A percentile compares a stretch with the other conserved stretches of the same genome.
phyloP scores from a whole-genome alignment of 2,113 vertebrate species.

The Petromus typicus region DNA sequence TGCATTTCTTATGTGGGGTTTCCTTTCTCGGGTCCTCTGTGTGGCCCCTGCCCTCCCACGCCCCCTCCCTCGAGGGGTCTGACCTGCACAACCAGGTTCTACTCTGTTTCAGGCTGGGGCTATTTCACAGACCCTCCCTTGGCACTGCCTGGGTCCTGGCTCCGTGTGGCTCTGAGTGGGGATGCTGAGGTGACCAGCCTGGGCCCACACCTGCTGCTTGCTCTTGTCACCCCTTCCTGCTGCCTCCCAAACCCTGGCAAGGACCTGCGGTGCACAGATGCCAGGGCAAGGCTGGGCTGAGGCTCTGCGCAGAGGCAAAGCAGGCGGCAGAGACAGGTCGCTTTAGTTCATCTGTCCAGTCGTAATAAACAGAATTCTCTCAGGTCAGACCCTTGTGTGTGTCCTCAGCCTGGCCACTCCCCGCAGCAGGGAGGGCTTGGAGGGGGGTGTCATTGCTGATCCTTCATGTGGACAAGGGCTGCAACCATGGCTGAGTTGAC shows the following conservation, averaged over 20 bases:
- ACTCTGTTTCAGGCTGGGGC: constrained; percentile 49
- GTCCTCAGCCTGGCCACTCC: constrained; percentile 15
- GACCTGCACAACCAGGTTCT: not conserved
- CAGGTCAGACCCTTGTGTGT: constrained; percentile 79
- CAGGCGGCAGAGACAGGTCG: constrained; percentile 28
- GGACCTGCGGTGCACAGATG: not conserved
- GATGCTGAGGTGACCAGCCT: constrained; percentile 63
- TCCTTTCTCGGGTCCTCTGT: constrained; percentile 73
- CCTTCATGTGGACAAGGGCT: no score
- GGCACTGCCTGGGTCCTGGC: constrained; percentile 67
- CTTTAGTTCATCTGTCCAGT: constrained; percentile 89
- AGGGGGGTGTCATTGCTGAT: not conserved
- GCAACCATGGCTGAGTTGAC: not conserved
- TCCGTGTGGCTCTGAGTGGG: constrained; percentile 60
- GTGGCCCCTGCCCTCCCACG: constrained; percentile 48
- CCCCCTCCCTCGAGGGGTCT: constrained; percentile 75
- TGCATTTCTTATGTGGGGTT: constrained; percentile 70
- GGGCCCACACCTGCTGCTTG: constrained; percentile 78
- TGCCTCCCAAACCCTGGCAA: not conserved
- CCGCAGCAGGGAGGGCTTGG: not conserved
- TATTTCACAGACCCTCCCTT: constrained; percentile 44
- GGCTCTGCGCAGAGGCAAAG: not conserved
- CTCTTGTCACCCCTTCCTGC: constrained; percentile 71
- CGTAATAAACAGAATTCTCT: constrained; percentile 89
- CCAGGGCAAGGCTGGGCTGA: not conserved